phyloP scores from a whole-genome alignment of 2,113 vertebrate species.

The Hiodon tergisus region DNA sequence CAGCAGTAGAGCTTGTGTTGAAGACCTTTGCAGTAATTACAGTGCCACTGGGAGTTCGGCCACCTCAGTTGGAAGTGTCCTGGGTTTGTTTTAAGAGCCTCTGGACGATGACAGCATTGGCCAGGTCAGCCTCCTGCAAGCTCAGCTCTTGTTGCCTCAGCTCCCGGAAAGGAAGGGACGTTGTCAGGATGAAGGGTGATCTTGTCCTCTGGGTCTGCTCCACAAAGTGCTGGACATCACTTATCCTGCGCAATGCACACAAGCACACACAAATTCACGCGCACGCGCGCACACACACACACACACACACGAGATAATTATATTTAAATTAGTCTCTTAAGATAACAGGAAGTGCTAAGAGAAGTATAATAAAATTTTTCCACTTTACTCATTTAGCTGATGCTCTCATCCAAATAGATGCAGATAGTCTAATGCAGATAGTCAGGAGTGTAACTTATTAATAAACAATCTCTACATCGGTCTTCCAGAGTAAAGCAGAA shows the following conservation, averaged over 20 bases:
- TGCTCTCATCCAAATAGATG: no score
- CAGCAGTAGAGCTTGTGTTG: not conserved
- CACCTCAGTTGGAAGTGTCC: constrained; percentile 53
- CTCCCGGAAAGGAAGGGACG: constrained; percentile 73
- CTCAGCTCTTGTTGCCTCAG: constrained; percentile 70
- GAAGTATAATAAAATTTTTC: no score
- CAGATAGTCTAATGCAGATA: no score
- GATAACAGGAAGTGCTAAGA: no score
- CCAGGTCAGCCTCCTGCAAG: constrained; percentile 74
- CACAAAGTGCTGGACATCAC: constrained; percentile 82
- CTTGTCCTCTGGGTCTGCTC: constrained; percentile 69
- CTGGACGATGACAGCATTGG: constrained; percentile 84
- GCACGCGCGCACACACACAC: not conserved
- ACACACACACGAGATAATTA: not conserved
- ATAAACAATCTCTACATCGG: no score
- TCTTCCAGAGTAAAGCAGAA: no score
- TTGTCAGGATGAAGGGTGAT: constrained; percentile 74
- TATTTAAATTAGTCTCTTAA: no score
- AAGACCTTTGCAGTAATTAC: not conserved
- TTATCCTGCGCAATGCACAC: constrained; percentile 61
- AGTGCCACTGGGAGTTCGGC: constrained; percentile 1
- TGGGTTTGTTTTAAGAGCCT: constrained; percentile 67
- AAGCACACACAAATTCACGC: not conserved
- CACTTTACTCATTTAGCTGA: no score
- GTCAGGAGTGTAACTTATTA: no score